These are phyloP conservation scores for Lingula anatina DNA, from an alignment of 2,888 invertebrate species.

Conservation along the genomic window DNA sequence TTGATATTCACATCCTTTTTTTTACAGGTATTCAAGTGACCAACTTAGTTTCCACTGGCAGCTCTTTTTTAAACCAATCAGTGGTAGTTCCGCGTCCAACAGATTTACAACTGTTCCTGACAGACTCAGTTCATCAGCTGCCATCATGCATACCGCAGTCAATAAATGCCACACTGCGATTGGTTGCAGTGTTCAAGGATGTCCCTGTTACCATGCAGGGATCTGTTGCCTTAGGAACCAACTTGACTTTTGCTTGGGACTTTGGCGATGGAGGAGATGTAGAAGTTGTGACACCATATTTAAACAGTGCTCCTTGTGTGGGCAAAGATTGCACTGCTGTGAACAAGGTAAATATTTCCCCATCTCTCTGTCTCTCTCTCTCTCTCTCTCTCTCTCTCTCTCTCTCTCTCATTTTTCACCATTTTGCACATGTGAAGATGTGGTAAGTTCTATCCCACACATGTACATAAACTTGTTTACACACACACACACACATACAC, in stretches of 20 bases:
- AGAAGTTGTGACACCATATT: constrained; percentile 3
- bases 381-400: not conserved
- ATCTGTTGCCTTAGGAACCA: constrained; percentile 24
- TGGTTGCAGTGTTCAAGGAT: constrained; percentile 24
- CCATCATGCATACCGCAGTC: constrained; percentile 23
- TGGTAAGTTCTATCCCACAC: no score
- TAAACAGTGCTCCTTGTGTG: constrained; percentile 3
- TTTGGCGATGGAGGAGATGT: not conserved
- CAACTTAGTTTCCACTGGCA: no score
- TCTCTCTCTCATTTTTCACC: no score
- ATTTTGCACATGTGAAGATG: no score
- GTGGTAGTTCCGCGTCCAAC: constrained; percentile 23
- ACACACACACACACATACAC: no score
- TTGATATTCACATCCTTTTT: no score
- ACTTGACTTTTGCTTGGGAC: constrained; percentile 20
- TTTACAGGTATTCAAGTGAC: no score
- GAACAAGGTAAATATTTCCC: constrained; percentile 11
- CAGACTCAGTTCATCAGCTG: constrained; percentile 10
- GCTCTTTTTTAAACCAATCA: no score
- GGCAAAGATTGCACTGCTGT: constrained; percentile 12
- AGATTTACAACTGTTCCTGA: constrained; percentile 20
- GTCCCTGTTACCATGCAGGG: constrained; percentile 18
- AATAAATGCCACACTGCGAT: constrained; percentile 2
- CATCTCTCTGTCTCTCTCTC: not conserved
- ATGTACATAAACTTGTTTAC: no score